Evolutionary conservation across 2,888 invertebrate species (phyloP).

Genomic region (Eretmocerus hayati): DNA sequence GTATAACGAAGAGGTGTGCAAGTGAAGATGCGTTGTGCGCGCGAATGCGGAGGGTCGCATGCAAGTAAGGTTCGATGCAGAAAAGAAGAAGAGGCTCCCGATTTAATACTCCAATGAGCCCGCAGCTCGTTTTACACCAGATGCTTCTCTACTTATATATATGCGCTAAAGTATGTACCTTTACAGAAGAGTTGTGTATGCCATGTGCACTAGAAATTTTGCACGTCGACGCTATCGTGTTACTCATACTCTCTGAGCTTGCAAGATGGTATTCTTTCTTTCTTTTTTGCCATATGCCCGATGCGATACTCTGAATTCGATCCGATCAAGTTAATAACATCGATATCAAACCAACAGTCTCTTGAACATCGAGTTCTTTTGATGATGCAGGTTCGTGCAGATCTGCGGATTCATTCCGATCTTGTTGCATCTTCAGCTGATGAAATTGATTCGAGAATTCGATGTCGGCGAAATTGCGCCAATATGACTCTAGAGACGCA

Average conservation of each 20-base stretch:
- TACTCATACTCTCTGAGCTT: slow-evolving; percentile 33
- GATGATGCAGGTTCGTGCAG: no score
- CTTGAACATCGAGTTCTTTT: no score
- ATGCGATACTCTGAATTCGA: not conserved
- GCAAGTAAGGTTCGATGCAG: no score
- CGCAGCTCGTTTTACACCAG: slow-evolving; percentile 47
- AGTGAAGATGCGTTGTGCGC: not conserved
- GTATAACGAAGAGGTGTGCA: not conserved
- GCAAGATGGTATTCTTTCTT: no score
- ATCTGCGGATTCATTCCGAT: no score
- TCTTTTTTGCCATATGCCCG: no score
- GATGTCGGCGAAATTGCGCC: no score
- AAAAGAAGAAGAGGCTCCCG: slow-evolving; percentile 28
- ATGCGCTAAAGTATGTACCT: not conserved
- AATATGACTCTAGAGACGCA: no score
- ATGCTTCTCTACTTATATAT: slow-evolving; percentile 40
- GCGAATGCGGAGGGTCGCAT: not conserved
- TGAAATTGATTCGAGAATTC: no score
- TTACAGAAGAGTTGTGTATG: not conserved
- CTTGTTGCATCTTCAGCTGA: no score
- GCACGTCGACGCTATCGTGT: slow-evolving; percentile 38
- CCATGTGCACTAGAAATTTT: not conserved
- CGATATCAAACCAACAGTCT: no score
- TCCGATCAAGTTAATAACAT: no score
- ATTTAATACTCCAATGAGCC: slow-evolving; percentile 46